Conservation (phyloP, 2,888 invertebrate genomes). For the Drosophila algonquin region DNA sequence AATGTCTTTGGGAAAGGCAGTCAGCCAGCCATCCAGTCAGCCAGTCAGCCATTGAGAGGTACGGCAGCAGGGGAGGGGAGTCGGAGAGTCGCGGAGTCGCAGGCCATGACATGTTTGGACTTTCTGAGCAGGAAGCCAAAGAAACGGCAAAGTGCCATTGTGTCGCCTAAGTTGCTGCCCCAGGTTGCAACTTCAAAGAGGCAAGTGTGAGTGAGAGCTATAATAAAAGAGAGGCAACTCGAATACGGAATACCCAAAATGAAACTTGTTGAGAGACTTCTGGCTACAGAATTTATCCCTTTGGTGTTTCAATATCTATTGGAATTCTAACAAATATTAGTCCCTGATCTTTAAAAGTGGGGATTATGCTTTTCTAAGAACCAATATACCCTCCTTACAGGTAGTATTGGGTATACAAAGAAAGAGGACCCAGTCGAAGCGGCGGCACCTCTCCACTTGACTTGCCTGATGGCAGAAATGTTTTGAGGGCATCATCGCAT, state of each 20-base stretch:
- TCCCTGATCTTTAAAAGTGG: too few relatives aligned
- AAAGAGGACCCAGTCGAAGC: background rate
- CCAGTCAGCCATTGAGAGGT: background rate
- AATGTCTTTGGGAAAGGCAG: slow-evolving; percentile 60
- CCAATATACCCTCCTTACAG: background rate
- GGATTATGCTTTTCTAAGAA: too few relatives aligned
- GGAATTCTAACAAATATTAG: too few relatives aligned
- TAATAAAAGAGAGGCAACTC: slow-evolving; percentile 8
- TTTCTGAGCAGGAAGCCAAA: slow-evolving; percentile 68
- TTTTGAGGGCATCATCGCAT: slow-evolving; percentile 68
- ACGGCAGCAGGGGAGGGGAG: background rate
- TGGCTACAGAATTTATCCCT: background rate
- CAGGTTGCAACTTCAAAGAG: slow-evolving; percentile 52
- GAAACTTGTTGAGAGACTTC: background rate
- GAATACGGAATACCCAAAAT: background rate
- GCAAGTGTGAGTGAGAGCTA: slow-evolving; percentile 21
- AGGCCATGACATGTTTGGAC: slow-evolving; percentile 68
- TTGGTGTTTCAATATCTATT: too few relatives aligned
- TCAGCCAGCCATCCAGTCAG: slow-evolving; percentile 8
- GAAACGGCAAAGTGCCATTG: slow-evolving; percentile 55
- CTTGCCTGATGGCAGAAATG: slow-evolving; percentile 30
- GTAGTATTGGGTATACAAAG: background rate
- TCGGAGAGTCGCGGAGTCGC: slow-evolving; percentile 5
- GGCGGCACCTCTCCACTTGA: slow-evolving; percentile 23
- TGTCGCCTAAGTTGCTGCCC: slow-evolving; percentile 43